Percentiles rank a stretch among this genome's conserved stretches.
phyloP scores from a whole-genome alignment of 2,888 invertebrate genomes.

The Gerris lacustris region DNA sequence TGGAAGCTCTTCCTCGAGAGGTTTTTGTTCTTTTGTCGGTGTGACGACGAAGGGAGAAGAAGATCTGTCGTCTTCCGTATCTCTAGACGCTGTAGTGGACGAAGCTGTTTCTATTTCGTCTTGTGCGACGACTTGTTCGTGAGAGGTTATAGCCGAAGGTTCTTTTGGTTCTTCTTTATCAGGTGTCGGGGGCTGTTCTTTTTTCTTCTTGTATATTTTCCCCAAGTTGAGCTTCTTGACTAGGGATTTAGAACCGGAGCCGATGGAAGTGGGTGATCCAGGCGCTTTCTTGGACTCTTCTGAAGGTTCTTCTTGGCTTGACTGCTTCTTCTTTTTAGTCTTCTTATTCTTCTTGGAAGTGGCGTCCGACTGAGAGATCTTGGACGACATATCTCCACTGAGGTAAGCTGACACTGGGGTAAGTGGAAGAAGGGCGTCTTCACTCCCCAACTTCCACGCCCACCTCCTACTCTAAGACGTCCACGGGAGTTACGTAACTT shows the following conservation, averaged over 20 bases:
- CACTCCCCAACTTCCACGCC: no score
- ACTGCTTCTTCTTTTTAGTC: background rate
- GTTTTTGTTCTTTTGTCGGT: background rate
- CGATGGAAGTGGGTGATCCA: background rate
- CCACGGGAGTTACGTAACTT: no score
- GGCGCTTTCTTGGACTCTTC: background rate
- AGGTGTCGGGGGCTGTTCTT: background rate
- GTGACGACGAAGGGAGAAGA: background rate
- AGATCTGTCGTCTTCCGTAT: slow-evolving; percentile 2
- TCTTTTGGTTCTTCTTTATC: background rate
- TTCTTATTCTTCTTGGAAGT: background rate
- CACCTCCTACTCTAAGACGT: no score
- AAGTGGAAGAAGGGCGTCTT: no score
- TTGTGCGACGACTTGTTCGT: background rate
- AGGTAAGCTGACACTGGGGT: no score
- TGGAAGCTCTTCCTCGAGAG: no score
- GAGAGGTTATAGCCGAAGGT: background rate
- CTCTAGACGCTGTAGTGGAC: background rate
- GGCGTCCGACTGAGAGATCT: background rate
- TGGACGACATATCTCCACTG: background rate
- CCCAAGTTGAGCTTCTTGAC: background rate
- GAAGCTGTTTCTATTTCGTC: background rate
- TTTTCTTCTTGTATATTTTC: background rate
- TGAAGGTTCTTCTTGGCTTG: background rate
- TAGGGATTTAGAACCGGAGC: background rate